Evolutionary conservation across 1,140 invertebrate genomes (phyloP).

Genomic region (Trichoplusia ni): DNA sequence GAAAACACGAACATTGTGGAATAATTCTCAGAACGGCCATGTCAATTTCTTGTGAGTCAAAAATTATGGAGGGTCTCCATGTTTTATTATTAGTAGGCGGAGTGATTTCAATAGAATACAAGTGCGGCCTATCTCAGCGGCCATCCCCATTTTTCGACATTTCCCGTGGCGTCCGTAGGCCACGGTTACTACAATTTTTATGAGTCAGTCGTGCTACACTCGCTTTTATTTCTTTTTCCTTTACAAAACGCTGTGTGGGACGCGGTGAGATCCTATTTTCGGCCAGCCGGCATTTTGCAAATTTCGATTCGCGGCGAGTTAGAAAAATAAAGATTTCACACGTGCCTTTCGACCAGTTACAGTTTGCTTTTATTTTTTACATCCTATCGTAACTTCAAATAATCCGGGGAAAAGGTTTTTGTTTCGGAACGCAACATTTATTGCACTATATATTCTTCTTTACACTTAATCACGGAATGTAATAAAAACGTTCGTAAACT

Average conservation of each 20-base stretch:
- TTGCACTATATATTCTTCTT: slow-evolving; percentile 10
- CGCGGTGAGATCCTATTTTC: slow-evolving; percentile 63
- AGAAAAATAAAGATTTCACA: slow-evolving; percentile 60
- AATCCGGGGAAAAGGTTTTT: slow-evolving; percentile 20
- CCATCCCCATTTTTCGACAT: slow-evolving; percentile 47
- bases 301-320: slow-evolving; percentile 44
- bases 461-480: slow-evolving; percentile 3
- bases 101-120: slow-evolving; percentile 23
- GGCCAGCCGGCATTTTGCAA: slow-evolving; percentile 61
- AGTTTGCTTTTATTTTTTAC: slow-evolving; percentile 24
- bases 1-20: background rate
- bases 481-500: slow-evolving; percentile 9
- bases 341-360: slow-evolving; percentile 41
- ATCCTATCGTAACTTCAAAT: slow-evolving; percentile 24
- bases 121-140: slow-evolving; percentile 16
- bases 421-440: slow-evolving; percentile 4
- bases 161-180: slow-evolving; percentile 39
- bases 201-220: slow-evolving; percentile 54
- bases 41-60: slow-evolving; percentile 8
- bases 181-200: slow-evolving; percentile 65
- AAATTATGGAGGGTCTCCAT: slow-evolving; percentile 8
- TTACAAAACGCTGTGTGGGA: slow-evolving; percentile 52
- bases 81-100: slow-evolving; percentile 7
- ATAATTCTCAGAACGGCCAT: background rate
- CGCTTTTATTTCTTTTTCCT: slow-evolving; percentile 46